phyloP scores from a whole-genome alignment of 2,797 vertebrate genomes.

The Acanthurus tractus region DNA sequence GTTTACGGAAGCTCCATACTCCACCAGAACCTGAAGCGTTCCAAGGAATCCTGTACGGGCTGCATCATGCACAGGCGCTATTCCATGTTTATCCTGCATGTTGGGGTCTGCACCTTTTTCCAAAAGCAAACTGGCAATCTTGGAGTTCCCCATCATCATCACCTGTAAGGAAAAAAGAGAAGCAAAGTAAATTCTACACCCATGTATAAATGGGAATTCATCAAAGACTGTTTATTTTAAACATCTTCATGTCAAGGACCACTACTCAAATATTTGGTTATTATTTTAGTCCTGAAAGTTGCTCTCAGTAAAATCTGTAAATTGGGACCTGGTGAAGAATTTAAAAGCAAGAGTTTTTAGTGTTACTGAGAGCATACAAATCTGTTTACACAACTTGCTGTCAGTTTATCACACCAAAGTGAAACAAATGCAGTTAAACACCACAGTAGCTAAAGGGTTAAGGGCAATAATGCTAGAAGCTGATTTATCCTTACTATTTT shows the following conservation, averaged over 20 bases:
- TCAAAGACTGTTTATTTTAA: neutral
- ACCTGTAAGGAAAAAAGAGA: slow-evolving; percentile 81
- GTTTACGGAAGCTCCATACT: slow-evolving; percentile 89
- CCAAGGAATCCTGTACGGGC: slow-evolving; percentile 92
- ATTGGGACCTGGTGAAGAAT: neutral
- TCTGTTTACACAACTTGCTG: neutral
- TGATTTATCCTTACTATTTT: neutral
- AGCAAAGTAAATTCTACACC: slow-evolving; percentile 12
- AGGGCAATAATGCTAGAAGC: neutral
- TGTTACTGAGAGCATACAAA: neutral
- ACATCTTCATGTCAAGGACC: neutral
- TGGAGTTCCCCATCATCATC: slow-evolving; percentile 93
- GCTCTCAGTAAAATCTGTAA: no score
- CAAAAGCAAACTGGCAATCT: slow-evolving; percentile 87
- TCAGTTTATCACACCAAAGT: neutral
- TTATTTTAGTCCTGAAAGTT: no score
- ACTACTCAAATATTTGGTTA: no score
- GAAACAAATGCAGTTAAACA: neutral
- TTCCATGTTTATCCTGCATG: slow-evolving; percentile 89
- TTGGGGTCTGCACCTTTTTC: slow-evolving; percentile 92
- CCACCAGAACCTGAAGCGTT: slow-evolving; percentile 89
- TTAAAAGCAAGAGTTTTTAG: neutral
- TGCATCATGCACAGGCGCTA: slow-evolving; percentile 89
- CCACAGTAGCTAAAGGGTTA: neutral
- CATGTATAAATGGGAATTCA: neutral